Conservation (phyloP, 2,888 invertebrate genomes). For the Baccha elongata region DNA sequence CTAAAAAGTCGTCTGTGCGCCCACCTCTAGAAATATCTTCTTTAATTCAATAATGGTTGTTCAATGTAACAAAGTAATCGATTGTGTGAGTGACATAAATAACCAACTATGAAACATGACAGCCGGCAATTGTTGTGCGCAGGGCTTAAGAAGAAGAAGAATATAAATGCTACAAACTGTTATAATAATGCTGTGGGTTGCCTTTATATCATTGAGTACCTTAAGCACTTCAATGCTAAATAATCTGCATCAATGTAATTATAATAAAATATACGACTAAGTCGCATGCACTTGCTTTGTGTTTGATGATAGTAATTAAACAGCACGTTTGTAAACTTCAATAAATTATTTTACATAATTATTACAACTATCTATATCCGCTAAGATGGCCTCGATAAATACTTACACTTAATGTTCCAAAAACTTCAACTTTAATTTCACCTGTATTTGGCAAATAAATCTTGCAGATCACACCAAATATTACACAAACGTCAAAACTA, state of each 20-base stretch:
- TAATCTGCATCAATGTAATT: slow-evolving; percentile 15
- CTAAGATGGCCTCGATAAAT: too few relatives aligned
- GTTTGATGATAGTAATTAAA: too few relatives aligned
- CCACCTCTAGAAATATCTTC: not conserved
- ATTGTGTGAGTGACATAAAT: slow-evolving; percentile 55
- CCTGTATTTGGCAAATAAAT: too few relatives aligned
- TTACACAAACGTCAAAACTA: too few relatives aligned
- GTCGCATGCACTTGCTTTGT: too few relatives aligned
- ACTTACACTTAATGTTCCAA: too few relatives aligned
- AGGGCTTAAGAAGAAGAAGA: not conserved
- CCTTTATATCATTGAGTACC: slow-evolving; percentile 28
- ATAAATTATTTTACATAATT: too few relatives aligned
- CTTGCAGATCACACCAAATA: too few relatives aligned
- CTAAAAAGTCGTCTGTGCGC: not conserved
- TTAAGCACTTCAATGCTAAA: slow-evolving; percentile 56
- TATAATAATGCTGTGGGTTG: not conserved
- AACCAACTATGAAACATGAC: slow-evolving; percentile 45
- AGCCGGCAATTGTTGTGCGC: not conserved
- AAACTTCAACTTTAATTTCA: too few relatives aligned
- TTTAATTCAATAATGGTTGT: slow-evolving; percentile 23
- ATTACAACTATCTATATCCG: too few relatives aligned
- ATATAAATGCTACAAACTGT: not conserved
- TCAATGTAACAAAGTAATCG: slow-evolving; percentile 53
- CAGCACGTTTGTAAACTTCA: too few relatives aligned
- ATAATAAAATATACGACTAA: too few relatives aligned